A percentile compares a stretch with the other conserved stretches of the same genome.
Conservation (phyloP, 2,113 vertebrate species). For the Microtus pennsylvanicus region DNA sequence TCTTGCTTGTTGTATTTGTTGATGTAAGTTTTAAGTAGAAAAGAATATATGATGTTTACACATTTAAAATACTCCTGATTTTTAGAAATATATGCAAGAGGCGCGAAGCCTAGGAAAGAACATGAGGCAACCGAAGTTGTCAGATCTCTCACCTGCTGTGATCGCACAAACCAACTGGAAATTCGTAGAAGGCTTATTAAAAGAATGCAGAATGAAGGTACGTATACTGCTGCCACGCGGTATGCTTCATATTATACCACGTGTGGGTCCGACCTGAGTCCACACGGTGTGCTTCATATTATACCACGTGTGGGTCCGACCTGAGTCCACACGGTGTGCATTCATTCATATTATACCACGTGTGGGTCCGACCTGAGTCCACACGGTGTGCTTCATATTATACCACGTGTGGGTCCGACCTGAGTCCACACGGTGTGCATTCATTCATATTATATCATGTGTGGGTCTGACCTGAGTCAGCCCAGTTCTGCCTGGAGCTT, state of each 20-base stretch:
- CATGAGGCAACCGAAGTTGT: constrained; percentile 94
- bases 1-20: constrained; percentile 73
- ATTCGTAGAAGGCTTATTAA: constrained; percentile 96
- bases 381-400: too few species aligned
- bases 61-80: constrained; percentile 77
- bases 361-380: too few species aligned
- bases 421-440: too few species aligned
- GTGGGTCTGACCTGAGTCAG: too few species aligned
- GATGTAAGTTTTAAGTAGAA: constrained; percentile 56
- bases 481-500: background rate
- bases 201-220: constrained; percentile 99
- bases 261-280: background rate
- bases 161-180: constrained; percentile 96
- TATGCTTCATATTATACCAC: too few species aligned
- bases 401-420: background rate
- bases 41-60: constrained; percentile 54
- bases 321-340: too few species aligned
- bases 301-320: background rate
- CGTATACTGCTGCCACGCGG: background rate
- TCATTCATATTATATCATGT: background rate
- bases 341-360: too few species aligned
- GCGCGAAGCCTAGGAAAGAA: constrained; percentile 94
- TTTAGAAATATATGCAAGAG: constrained; percentile 94
- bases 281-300: too few species aligned
- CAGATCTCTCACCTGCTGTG: constrained; percentile 95